These are phyloP conservation scores for Potamarius usumacintae DNA, from an alignment of 2,113 vertebrate species.

Conservation along the genomic window DNA sequence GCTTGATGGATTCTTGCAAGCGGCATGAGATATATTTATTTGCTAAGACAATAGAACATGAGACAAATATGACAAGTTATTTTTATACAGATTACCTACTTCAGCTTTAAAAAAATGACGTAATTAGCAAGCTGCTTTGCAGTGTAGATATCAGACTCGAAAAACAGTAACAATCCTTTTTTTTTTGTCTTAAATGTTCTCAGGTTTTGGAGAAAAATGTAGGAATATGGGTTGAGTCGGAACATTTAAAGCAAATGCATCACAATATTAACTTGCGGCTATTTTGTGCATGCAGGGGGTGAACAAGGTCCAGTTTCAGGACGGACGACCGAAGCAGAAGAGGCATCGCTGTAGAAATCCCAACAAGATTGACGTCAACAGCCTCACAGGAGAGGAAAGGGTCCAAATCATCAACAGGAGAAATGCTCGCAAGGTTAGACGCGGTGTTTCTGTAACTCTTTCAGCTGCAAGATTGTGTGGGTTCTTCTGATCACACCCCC, in stretches of 20 bases:
- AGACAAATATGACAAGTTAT: too few relatives aligned
- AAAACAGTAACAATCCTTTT: not conserved
- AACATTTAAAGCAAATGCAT: not conserved
- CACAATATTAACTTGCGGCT: not conserved
- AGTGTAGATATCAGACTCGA: not conserved
- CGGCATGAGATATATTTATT: too few relatives aligned
- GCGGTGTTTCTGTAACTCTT: not conserved
- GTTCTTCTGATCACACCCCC: not conserved
- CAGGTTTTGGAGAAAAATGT: not conserved
- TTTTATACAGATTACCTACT: too few relatives aligned
- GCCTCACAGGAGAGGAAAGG: constrained; percentile 94
- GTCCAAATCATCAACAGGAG: constrained; percentile 97
- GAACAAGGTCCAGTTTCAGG: constrained; percentile 85
- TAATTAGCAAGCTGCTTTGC: not conserved
- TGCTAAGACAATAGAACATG: too few relatives aligned
- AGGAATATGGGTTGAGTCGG: not conserved
- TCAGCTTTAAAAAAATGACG: not conserved
- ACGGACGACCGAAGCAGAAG: constrained; percentile 95
- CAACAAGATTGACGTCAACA: constrained; percentile 97
- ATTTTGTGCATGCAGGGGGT: constrained; percentile 60
- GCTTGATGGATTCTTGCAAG: too few relatives aligned
- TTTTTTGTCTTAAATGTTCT: not conserved
- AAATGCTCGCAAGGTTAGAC: constrained; percentile 92
- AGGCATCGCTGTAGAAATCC: constrained; percentile 96
- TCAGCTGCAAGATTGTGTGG: not conserved